Evolutionary conservation across 2,113 vertebrate species (phyloP).

Genomic region (Thymallus thymallus): DNA sequence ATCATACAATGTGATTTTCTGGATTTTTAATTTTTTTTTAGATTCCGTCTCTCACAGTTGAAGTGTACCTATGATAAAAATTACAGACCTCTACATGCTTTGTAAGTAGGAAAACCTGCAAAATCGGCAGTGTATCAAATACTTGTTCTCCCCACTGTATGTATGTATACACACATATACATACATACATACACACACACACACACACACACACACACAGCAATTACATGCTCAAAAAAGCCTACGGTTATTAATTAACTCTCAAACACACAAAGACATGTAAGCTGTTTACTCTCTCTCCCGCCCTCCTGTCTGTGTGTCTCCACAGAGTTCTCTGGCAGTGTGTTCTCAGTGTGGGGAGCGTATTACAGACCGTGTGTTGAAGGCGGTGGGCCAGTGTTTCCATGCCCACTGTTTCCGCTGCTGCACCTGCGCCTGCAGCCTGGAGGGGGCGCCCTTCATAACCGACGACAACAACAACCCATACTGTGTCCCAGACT

Average conservation of each 20-base stretch:
- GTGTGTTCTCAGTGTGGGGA: slow-evolving; percentile 89
- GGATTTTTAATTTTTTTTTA: too few relatives aligned
- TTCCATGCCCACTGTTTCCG: slow-evolving; percentile 80
- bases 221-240: neutral
- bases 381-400: slow-evolving; percentile 77
- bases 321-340: slow-evolving; percentile 83
- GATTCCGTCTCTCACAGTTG: too few relatives aligned
- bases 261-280: neutral
- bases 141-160: too few relatives aligned
- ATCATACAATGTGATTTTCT: too few relatives aligned
- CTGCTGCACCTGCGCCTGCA: slow-evolving; percentile 75
- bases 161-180: slow-evolving; percentile 6
- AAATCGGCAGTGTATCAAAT: too few relatives aligned
- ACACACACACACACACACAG: slow-evolving; percentile 1
- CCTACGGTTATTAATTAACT: neutral
- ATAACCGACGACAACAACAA: slow-evolving; percentile 92
- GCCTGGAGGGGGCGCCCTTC: slow-evolving; percentile 83
- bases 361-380: slow-evolving; percentile 91
- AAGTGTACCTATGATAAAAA: too few relatives aligned
- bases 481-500: slow-evolving; percentile 93
- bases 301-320: neutral
- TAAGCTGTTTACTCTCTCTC: neutral
- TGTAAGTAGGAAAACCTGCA: too few relatives aligned
- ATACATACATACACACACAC: slow-evolving; percentile 6
- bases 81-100: too few relatives aligned